These are phyloP conservation scores for Euphonia xanthogaster DNA, from an alignment of 2,797 vertebrate species.

Conservation along the genomic window DNA sequence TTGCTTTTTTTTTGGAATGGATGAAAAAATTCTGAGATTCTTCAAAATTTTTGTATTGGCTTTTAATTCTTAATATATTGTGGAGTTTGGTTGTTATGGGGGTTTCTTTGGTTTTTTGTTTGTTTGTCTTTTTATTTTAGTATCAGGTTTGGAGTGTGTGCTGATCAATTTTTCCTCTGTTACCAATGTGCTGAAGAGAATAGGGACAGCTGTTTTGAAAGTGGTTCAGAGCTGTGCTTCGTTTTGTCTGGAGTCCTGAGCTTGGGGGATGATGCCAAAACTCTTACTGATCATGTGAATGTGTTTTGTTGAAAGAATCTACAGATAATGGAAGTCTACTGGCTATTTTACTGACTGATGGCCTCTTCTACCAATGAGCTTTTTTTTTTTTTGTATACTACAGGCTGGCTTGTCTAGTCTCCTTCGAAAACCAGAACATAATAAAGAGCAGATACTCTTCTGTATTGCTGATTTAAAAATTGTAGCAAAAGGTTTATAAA, in stretches of 20 bases:
- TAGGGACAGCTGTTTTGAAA: conserved; percentile 23
- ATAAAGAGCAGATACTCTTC: neutral
- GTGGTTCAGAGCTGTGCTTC: conserved; percentile 6
- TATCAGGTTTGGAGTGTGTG: neutral
- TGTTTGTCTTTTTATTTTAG: neutral
- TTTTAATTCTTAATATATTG: neutral
- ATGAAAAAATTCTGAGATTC: neutral
- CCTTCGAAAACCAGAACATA: neutral
- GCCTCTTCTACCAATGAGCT: neutral
- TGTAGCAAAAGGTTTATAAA: neutral
- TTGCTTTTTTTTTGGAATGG: neutral
- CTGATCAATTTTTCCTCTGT: neutral
- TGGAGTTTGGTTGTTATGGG: accelerated
- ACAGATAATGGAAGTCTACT: neutral
- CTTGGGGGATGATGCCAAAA: neutral
- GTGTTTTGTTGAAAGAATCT: conserved; percentile 27
- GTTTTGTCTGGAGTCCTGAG: conserved; percentile 8
- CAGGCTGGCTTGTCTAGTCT: neutral
- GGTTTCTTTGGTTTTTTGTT: neutral
- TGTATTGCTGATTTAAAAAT: neutral
- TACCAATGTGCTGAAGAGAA: neutral
- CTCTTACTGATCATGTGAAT: conserved; percentile 7
- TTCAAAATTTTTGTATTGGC: neutral
- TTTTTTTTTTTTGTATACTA: neutral
- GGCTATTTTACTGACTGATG: neutral